Evolutionary conservation across 1,140 invertebrate species (phyloP), one percentile per base, ranked within the genome.

Genomic region (Zaprionus gabonicus): DNA sequence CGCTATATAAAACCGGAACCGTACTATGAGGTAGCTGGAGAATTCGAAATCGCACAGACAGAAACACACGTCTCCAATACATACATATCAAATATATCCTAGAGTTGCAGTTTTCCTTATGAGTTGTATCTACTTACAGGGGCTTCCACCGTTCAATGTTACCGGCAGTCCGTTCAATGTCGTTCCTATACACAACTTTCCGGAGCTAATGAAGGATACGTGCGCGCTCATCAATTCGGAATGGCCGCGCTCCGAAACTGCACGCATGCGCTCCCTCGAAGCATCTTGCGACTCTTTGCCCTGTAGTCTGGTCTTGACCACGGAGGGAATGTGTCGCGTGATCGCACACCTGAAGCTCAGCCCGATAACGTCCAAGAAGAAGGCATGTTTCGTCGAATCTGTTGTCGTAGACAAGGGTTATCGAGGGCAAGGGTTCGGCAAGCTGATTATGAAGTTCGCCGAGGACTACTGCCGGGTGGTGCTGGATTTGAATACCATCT

Each of bases 311-410:
- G 93, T 97, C 71, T 87, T 97, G 41, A 92, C 96, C 66, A 93
- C 94, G 34, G 92, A 94, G 36, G 92, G 95, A 27, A 81, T 92
- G 80, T 82, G 78, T 56, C 91, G 93, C 59, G 94, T 97, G 38
- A 93, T 97, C 64, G 96, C 96, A 1, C 96, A 97, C 92, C 95
- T 96, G 71, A 97, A 97, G 93, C 93, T 97, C 63, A 95, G 95
- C 49, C 84, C 94, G 3, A 95, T 97, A 73, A 95, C 95, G 1
- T 94, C 93, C 79, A 94, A 95, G 69, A 93, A 92, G 63, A 93
- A 95, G 34, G 95, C 95, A 71, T 97, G 96, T 93, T 96, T 96
- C 80, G 93, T 97, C 59, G 96, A 97, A 93, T 96, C 96, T 58
- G 96, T 97, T 78, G 95, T 97, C 12, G 96, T 97, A 79, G 94